A percentile compares a stretch with the other conserved stretches of the same genome.
Evolutionary conservation across 2,113 vertebrate species (phyloP).

Genomic region (Lepus timidus): DNA sequence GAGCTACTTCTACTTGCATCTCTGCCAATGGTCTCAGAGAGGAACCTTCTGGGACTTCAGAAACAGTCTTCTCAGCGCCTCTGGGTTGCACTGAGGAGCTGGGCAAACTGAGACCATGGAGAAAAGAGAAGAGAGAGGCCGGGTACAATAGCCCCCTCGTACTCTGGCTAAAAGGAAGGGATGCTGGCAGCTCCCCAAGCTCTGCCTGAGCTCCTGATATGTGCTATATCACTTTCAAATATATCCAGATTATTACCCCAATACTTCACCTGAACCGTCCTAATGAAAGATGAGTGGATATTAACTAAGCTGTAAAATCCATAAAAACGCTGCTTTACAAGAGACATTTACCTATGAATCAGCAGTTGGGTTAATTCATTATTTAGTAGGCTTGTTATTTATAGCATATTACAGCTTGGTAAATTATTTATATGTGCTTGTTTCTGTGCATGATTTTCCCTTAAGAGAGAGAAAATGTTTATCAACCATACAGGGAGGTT

Average conservation of each 20-base stretch:
- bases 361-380: constrained; percentile 92
- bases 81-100: not conserved
- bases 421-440: constrained; percentile 90
- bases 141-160: not conserved
- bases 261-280: constrained; percentile 84
- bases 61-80: not conserved
- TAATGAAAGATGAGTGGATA: constrained; percentile 87
- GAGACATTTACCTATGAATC: constrained; percentile 90
- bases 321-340: constrained; percentile 89
- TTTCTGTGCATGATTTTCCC: constrained; percentile 87
- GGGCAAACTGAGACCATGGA: not conserved
- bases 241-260: constrained; percentile 80
- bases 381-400: constrained; percentile 91
- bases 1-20: not conserved
- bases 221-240: constrained; percentile 78
- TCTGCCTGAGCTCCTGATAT: constrained; percentile 56
- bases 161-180: not conserved
- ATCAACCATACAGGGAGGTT: constrained; percentile 84
- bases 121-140: not conserved
- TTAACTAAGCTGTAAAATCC: constrained; percentile 88
- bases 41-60: not conserved
- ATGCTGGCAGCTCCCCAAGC: constrained; percentile 38
- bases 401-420: constrained; percentile 90
- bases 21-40: not conserved
- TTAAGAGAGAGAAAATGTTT: constrained; percentile 87